Conservation (phyloP, 2,888 invertebrate genomes). For the Cryptophagus acutangulus region DNA sequence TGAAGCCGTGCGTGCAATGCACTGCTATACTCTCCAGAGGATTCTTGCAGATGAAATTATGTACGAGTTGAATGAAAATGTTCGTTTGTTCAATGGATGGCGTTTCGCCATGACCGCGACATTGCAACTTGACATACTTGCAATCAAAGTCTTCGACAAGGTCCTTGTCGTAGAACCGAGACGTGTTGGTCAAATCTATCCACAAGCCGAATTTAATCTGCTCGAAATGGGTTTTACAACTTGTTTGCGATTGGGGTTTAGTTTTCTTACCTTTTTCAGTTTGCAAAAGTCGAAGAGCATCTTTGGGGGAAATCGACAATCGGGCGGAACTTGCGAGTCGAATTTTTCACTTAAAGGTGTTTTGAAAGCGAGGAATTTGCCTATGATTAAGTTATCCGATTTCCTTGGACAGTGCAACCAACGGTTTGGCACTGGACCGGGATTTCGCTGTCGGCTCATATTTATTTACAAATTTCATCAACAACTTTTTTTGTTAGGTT, state of each 20-base stretch:
- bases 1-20: conserved; percentile 98
- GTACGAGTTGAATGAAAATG: conserved; percentile 77
- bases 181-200: conserved; percentile 96
- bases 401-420: conserved; percentile 88
- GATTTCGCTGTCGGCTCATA: conserved; percentile 39
- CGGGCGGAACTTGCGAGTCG: conserved; percentile 78
- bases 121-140: conserved; percentile 82
- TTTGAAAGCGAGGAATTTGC: conserved; percentile 90
- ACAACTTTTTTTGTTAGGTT: not conserved
- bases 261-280: conserved; percentile 69
- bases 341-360: conserved; percentile 83
- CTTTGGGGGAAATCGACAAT: conserved; percentile 76
- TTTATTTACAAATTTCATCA: conserved; percentile 13
- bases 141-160: conserved; percentile 72
- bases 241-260: no score
- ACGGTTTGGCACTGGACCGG: conserved; percentile 73
- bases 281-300: conserved; percentile 82
- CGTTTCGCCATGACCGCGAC: conserved; percentile 89
- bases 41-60: conserved; percentile 70
- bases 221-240: no score
- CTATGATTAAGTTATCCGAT: conserved; percentile 64
- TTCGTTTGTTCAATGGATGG: conserved; percentile 80
- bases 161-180: conserved; percentile 82
- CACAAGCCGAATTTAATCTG: conserved; percentile 89
- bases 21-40: conserved; percentile 77